These are phyloP conservation scores for Drosophila longiperda DNA, from an alignment of 2,888 invertebrate genomes.

Conservation along the genomic window DNA sequence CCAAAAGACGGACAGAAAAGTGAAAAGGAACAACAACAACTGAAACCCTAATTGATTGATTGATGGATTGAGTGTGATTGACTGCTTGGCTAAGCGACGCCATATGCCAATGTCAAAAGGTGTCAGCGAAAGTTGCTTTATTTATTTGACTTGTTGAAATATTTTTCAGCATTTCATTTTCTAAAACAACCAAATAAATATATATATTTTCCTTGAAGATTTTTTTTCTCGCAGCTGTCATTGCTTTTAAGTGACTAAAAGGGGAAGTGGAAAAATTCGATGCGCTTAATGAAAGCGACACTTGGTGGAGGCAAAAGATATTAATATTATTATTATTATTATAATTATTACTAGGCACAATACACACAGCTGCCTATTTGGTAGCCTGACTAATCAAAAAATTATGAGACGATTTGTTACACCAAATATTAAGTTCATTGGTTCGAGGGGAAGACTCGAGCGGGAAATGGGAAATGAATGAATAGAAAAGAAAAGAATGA, in stretches of 20 bases:
- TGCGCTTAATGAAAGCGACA: slow-evolving; percentile 75
- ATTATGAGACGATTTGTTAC: slow-evolving; percentile 75
- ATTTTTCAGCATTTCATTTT: slow-evolving; percentile 33
- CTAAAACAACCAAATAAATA: slow-evolving; percentile 4
- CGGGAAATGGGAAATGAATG: slow-evolving; percentile 2
- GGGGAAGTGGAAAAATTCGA: slow-evolving; percentile 54
- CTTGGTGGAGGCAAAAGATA: slow-evolving; percentile 35
- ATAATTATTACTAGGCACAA: neutral
- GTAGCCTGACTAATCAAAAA: slow-evolving; percentile 72
- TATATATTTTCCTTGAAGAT: slow-evolving; percentile 25
- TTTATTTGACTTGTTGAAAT: slow-evolving; percentile 61
- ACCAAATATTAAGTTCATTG: slow-evolving; percentile 61
- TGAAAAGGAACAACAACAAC: neutral
- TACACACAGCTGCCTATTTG: slow-evolving; percentile 24
- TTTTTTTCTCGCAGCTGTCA: slow-evolving; percentile 59
- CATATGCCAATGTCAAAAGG: slow-evolving; percentile 67
- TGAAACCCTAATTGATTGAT: slow-evolving; percentile 64
- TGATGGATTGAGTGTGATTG: slow-evolving; percentile 60
- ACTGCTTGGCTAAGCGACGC: slow-evolving; percentile 42
- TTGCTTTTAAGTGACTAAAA: slow-evolving; percentile 52
- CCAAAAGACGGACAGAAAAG: neutral
- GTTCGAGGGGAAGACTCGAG: neutral
- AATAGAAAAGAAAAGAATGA: slow-evolving; percentile 18
- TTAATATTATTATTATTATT: slow-evolving; percentile 32
- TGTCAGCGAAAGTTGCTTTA: slow-evolving; percentile 56